Evolutionary conservation across 2,888 invertebrate genomes (phyloP), one percentile per base, ranked within the genome.

Genomic region (Aspidiotus destructor): DNA sequence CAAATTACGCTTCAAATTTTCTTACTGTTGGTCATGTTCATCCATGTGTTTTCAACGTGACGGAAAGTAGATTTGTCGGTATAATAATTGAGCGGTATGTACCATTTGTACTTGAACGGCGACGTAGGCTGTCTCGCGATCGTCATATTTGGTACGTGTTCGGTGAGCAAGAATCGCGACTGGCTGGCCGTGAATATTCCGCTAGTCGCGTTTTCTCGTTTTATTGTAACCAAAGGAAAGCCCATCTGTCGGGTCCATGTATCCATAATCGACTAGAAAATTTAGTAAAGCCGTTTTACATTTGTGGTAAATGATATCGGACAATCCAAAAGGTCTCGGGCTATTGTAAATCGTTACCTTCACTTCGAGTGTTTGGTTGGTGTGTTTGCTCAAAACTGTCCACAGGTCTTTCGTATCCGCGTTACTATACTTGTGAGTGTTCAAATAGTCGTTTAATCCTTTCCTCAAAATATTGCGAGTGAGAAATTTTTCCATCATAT

Each of bases 211-310:
- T 84, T 85, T 52, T 82, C 81, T 62, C 82, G 78, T 0, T 79
- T 79, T 41, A 91, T 83, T 16, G 83, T 84, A 8, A 92, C 82
- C n/a, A 90, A 77, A 0, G 91, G 91, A 76, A 88, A 91, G 0
- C 91, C 91, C 76, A 88, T 88, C 76, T 88, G 85, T 73, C 87
- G 83, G 15, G 89, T 91, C 91, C 91, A 92, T 7, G 86, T 86
- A 73, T 86, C 85, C 86, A 87, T 86, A 71, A 87, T 83, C 40
- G 79, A 78, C 83, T 84, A 74, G 13, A 74, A 74, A 72, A 72
- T 55, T 1, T 5, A 28, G 28, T 28, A 28, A 5, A 28, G 28
- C 5, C 1, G 28, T 28, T 28, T 28, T 28, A 28, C 5, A n/a
- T 28, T 3, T 28, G 2, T 48, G 2, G 48, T 48, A 13, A 11